Evolutionary conservation across 2,888 invertebrate genomes (phyloP).

Genomic region (Pilophorus perplexus): DNA sequence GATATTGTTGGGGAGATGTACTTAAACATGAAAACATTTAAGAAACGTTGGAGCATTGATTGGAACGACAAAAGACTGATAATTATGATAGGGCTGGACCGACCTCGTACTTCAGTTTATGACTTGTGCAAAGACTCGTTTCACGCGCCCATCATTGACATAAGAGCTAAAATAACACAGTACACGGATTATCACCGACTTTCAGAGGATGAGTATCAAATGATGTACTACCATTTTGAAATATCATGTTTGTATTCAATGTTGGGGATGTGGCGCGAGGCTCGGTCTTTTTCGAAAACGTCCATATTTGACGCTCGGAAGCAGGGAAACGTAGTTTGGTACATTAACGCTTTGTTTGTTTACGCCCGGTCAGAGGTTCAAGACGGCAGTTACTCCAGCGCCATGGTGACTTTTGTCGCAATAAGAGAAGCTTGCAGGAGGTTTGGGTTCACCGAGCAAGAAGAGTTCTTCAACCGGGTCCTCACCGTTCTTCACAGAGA

Average conservation of each 20-base stretch:
- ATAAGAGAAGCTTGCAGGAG: slow-evolving; percentile 33
- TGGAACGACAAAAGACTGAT: slow-evolving; percentile 32
- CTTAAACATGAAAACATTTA: slow-evolving; percentile 28
- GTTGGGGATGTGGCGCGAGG: slow-evolving; percentile 23
- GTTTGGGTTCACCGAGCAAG: slow-evolving; percentile 23
- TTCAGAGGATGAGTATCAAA: slow-evolving; percentile 31
- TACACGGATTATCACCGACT: slow-evolving; percentile 17
- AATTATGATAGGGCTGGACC: slow-evolving; percentile 31
- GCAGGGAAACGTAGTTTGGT: slow-evolving; percentile 33
- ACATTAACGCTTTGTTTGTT: slow-evolving; percentile 33
- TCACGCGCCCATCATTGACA: slow-evolving; percentile 29
- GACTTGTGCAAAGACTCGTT: slow-evolving; percentile 29
- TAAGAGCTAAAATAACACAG: slow-evolving; percentile 31
- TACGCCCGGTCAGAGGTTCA: slow-evolving; percentile 27
- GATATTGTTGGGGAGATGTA: slow-evolving; percentile 35
- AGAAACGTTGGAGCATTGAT: slow-evolving; percentile 20
- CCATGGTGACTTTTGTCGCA: slow-evolving; percentile 32
- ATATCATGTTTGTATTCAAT: slow-evolving; percentile 34
- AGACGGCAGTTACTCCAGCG: slow-evolving; percentile 20
- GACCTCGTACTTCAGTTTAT: slow-evolving; percentile 1
- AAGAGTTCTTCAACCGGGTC: slow-evolving; percentile 30
- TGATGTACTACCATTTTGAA: slow-evolving; percentile 37
- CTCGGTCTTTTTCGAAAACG: slow-evolving; percentile 18
- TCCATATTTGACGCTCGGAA: slow-evolving; percentile 32
- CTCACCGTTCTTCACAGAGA: slow-evolving; percentile 26